Base-by-base conservation (phyloP, 2,113 vertebrate species). In the Lagopus muta region DNA sequence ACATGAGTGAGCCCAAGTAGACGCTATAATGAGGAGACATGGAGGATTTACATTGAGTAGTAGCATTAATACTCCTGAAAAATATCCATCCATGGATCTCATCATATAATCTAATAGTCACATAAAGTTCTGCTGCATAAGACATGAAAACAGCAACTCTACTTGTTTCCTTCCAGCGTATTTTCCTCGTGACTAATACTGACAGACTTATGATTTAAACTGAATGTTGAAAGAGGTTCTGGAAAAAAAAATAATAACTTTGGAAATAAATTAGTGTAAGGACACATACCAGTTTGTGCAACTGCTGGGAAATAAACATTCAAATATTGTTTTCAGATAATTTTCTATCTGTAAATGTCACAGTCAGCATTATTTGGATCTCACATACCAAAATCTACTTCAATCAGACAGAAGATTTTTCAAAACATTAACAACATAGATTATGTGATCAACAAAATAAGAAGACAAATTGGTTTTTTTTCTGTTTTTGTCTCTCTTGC, bases 101-200 rank as follows among this genome's bases (percentile, higher is more conserved):
- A 52, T 28, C 0, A 11, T 32, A 38, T 21, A 65, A 32, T 11
- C 30, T 32, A 48, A 40, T 0, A 80, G 6, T 2, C 13, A 50
- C 4, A 5, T 32, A 0, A 3, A 2, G 20, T 64, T 88, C 78
- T 82, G 57, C 3, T 32, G 25, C 2, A 3, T 19, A 8, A 32
- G 24, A 6, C 45, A 74, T 8, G 8, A 73, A 89, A 86, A n/a
- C 8, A 34, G 27, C 11, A 15, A 61, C 14, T n/a, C 20, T 71
- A 38, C 27, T 48, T 48, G 34, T 11, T 18, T 55, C 17, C 6
- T 50, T 25, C 69, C 24, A 42, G 19, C 12, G 28, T 43, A 42
- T 77, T 58, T 64, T 81, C 10, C 19, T 87, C 19, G 6, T 34
- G 18, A 24, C 10, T 38, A 4, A 11, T 75, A 52, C 8, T 36